Conservation (phyloP, 2,113 vertebrate genomes). For the Anarrhichthys ocellatus region DNA sequence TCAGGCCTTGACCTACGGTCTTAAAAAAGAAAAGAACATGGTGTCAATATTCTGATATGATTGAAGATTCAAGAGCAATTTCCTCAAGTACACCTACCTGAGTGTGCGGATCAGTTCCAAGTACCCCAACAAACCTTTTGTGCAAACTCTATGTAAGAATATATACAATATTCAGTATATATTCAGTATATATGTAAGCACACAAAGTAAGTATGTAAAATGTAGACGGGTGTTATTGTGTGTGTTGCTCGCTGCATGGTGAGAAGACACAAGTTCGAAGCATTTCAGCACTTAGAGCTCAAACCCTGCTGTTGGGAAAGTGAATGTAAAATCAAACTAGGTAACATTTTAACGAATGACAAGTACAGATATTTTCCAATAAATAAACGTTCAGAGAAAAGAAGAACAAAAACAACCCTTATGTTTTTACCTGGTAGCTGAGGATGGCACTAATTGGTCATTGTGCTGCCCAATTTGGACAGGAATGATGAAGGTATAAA, state of each 20-base stretch:
- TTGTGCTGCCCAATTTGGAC: neutral
- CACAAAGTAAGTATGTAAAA: neutral
- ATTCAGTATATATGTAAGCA: neutral
- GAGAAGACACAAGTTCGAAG: neutral
- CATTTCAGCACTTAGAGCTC: neutral
- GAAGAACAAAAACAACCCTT: too few relatives aligned
- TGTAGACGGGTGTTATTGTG: neutral
- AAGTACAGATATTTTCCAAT: too few relatives aligned
- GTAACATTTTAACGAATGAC: neutral
- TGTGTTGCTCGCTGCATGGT: neutral
- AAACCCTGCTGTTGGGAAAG: neutral
- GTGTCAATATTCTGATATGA: neutral
- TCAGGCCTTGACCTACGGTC: neutral
- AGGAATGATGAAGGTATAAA: neutral
- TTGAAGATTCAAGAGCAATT: neutral
- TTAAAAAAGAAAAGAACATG: neutral
- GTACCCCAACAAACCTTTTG: neutral
- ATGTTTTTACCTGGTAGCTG: neutral
- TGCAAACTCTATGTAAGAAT: neutral
- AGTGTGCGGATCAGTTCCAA: neutral
- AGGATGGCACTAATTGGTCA: neutral
- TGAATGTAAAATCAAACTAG: neutral
- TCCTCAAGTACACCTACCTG: neutral
- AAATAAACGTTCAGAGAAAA: too few relatives aligned
- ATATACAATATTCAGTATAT: neutral